Conservation (phyloP, 2,888 invertebrate genomes). For the Cataglyphis albicans region DNA sequence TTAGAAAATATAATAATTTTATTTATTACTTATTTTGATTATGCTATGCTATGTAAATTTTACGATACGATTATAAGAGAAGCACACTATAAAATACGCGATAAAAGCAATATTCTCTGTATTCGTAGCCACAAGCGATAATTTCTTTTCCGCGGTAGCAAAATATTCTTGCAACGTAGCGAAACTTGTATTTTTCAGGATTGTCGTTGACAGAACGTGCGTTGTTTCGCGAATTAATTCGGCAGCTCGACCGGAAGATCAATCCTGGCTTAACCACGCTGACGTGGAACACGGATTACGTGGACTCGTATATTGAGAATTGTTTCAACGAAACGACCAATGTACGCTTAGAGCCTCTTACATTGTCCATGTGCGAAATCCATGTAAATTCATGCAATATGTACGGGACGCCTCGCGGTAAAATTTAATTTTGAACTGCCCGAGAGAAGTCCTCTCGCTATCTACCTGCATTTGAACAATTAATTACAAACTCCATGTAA, state of each 20-base stretch:
- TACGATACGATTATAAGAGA: slow-evolving; percentile 13
- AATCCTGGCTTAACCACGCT: slow-evolving; percentile 91
- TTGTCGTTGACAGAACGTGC: slow-evolving; percentile 92
- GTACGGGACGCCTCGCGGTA: slow-evolving; percentile 54
- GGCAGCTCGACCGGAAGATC: slow-evolving; percentile 88
- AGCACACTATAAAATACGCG: slow-evolving; percentile 9
- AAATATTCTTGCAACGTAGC: slow-evolving; percentile 47
- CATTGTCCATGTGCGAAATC: slow-evolving; percentile 89
- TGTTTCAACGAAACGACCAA: slow-evolving; percentile 90
- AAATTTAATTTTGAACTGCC: slow-evolving; percentile 70
- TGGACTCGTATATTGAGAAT: slow-evolving; percentile 91
- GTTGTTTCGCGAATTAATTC: slow-evolving; percentile 92
- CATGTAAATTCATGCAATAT: slow-evolving; percentile 76
- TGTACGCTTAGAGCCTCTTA: slow-evolving; percentile 87
- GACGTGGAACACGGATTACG: slow-evolving; percentile 91
- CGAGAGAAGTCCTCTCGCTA: slow-evolving; percentile 59
- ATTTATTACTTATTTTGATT: neutral
- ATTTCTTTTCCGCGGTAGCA: neutral
- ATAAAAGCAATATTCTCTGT: slow-evolving; percentile 24
- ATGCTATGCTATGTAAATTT: slow-evolving; percentile 34
- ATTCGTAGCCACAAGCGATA: slow-evolving; percentile 21
- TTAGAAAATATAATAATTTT: neutral
- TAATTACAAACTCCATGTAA: slow-evolving; percentile 52
- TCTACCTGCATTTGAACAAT: slow-evolving; percentile 69
- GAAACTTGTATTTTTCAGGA: slow-evolving; percentile 85